Conservation (phyloP, 23 tunicate species). For the Pegea sp. region DNA sequence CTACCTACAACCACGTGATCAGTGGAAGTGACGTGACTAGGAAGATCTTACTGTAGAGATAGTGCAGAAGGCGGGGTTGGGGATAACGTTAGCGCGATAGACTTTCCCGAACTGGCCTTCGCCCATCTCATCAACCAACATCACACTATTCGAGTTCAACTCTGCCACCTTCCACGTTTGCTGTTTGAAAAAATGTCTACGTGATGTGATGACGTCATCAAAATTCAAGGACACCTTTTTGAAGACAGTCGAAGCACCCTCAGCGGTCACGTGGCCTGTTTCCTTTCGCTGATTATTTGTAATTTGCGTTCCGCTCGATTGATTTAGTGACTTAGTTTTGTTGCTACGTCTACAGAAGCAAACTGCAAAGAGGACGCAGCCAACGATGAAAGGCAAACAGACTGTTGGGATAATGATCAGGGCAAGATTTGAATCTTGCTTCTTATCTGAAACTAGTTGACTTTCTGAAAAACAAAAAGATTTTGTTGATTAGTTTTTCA, state of each 20-base stretch:
- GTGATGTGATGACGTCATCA: neutral
- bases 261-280: too few species aligned
- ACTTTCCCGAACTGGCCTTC: constrained; percentile 83
- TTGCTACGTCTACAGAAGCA: constrained; percentile 36
- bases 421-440: constrained; percentile 22
- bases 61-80: constrained; percentile 52
- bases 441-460: too few species aligned
- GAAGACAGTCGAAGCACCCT: too few species aligned
- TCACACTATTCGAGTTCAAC: constrained; percentile 21
- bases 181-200: neutral
- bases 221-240: neutral
- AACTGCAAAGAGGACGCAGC: constrained; percentile 38
- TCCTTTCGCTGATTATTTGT: too few species aligned
- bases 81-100: constrained; percentile 44
- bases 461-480: too few species aligned
- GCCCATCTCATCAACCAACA: constrained; percentile 42
- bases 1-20: constrained; percentile 21
- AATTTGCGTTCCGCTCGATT: too few species aligned
- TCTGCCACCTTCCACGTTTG: constrained; percentile 42
- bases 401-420: constrained; percentile 61
- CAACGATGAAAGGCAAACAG: constrained; percentile 50
- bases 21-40: neutral
- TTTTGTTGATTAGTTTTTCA: too few species aligned
- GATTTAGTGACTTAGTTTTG: neutral
- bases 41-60: constrained; percentile 44